Evolutionary conservation across 2,888 invertebrate species (phyloP).

Genomic region (Macrostomum cliftonense): DNA sequence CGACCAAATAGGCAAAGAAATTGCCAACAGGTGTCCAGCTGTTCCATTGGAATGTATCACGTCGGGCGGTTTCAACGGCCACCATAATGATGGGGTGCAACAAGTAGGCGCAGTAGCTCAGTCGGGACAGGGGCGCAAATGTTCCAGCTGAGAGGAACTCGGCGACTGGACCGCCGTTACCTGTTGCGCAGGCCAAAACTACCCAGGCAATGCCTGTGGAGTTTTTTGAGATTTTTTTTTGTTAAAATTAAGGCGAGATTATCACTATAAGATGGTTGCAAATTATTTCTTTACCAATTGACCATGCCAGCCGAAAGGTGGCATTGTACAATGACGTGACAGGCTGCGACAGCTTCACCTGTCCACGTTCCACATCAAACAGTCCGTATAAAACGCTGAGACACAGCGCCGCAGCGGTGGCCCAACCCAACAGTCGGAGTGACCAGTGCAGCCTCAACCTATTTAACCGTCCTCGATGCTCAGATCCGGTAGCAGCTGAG

Average conservation of each 20-base stretch:
- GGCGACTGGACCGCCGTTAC: slow-evolving; percentile 47
- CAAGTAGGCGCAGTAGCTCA: slow-evolving; percentile 83
- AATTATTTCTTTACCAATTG: slow-evolving; percentile 26
- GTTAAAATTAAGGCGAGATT: no score
- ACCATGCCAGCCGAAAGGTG: slow-evolving; percentile 40
- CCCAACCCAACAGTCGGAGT: slow-evolving; percentile 21
- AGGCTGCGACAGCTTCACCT: slow-evolving; percentile 15
- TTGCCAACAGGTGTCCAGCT: no score
- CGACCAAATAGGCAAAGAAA: no score
- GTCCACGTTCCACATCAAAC: slow-evolving; percentile 23
- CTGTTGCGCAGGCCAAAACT: slow-evolving; percentile 41
- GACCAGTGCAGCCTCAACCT: background rate
- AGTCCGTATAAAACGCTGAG: slow-evolving; percentile 29
- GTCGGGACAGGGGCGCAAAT: slow-evolving; percentile 65
- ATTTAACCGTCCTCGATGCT: background rate
- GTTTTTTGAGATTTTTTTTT: no score
- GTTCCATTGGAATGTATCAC: no score
- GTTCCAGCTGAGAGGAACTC: slow-evolving; percentile 60
- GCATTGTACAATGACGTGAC: slow-evolving; percentile 35
- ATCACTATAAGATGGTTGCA: no score
- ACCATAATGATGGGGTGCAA: slow-evolving; percentile 27
- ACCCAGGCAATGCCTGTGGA: slow-evolving; percentile 39
- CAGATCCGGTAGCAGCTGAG: no score
- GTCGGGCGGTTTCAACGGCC: background rate
- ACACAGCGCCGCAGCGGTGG: slow-evolving; percentile 17